These are phyloP conservation scores for Galerucella calmariensis DNA, from an alignment of 2,888 invertebrate genomes.

Conservation along the genomic window DNA sequence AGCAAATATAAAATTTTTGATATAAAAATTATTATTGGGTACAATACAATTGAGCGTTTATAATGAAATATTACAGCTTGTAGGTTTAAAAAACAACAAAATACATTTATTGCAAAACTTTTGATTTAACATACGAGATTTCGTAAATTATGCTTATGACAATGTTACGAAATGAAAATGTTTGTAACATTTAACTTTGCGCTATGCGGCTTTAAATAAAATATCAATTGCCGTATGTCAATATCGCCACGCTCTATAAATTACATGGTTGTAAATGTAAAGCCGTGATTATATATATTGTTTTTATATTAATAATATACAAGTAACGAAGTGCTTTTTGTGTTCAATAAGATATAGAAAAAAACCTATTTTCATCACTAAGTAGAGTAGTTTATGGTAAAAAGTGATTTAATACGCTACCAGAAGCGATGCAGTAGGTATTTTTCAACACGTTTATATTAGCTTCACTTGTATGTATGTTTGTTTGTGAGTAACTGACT, in stretches of 20 bases:
- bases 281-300: not conserved
- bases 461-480: too few species aligned
- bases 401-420: not conserved
- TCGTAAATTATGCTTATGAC: not conserved
- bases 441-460: too few species aligned
- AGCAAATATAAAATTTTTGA: too few species aligned
- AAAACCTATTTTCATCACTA: not conserved
- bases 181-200: slow-evolving; percentile 6
- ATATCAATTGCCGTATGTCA: slow-evolving; percentile 6
- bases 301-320: not conserved
- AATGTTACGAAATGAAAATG: not conserved
- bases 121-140: not conserved
- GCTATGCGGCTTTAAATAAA: not conserved
- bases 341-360: too few species aligned
- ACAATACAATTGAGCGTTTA: too few species aligned
- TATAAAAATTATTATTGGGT: too few species aligned
- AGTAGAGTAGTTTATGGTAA: not conserved
- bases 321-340: not conserved
- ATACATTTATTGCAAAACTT: not conserved
- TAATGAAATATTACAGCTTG: not conserved
- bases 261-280: slow-evolving; percentile 3
- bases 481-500: too few species aligned
- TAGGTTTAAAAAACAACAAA: not conserved
- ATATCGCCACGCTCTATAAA: slow-evolving; percentile 10
- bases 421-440: not conserved